Percentiles rank a stretch among this genome's conserved stretches.
Conservation (phyloP, 2,113 vertebrate genomes). For the Mastomys coucha region DNA sequence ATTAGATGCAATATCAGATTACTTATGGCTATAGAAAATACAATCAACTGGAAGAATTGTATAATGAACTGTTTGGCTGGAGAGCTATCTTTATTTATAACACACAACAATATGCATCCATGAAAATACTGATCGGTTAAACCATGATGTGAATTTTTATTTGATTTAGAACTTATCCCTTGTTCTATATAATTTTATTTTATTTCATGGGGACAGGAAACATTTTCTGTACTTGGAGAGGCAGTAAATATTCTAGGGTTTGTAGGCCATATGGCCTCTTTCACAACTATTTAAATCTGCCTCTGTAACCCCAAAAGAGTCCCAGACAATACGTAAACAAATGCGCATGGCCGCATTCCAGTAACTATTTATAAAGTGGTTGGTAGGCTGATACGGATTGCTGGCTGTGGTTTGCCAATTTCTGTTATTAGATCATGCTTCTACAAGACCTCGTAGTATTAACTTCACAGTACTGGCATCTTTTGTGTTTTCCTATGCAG, state of each 20-base stretch:
- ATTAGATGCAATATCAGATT: constrained; percentile 12
- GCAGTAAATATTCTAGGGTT: constrained; percentile 50
- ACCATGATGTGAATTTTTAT: neutral
- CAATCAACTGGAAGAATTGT: constrained; percentile 23
- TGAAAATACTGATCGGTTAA: constrained; percentile 9
- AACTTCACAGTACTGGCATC: neutral
- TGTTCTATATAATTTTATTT: constrained; percentile 25
- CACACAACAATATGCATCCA: neutral
- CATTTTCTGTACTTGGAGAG: neutral
- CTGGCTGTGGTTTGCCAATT: neutral
- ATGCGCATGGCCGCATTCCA: neutral
- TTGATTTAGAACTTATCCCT: constrained; percentile 32
- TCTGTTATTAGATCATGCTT: neutral
- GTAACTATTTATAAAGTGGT: constrained; percentile 30
- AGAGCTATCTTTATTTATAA: neutral
- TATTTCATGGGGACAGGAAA: neutral
- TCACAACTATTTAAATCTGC: constrained; percentile 16
- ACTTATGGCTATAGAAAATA: constrained; percentile 29
- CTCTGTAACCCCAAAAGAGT: neutral
- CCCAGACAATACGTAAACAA: constrained; percentile 4
- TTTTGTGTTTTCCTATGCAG: neutral
- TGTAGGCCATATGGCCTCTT: neutral
- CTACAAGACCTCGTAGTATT: neutral
- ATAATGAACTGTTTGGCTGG: constrained; percentile 26
- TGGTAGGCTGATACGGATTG: neutral